Evolutionary conservation across 1,140 invertebrate genomes (phyloP).

Genomic region (Papilio xuthus): DNA sequence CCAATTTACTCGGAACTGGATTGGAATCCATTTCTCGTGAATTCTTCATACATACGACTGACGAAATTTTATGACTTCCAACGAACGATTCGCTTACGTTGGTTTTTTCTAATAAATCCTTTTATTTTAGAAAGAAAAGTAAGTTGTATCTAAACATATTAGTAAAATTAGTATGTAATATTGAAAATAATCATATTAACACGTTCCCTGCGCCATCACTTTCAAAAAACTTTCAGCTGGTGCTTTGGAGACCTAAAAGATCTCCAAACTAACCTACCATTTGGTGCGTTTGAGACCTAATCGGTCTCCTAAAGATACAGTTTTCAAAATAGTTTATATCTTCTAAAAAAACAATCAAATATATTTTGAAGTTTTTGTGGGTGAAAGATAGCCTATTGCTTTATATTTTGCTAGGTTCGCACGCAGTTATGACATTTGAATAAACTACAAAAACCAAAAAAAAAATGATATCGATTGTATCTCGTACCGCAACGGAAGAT

Average conservation of each 20-base stretch:
- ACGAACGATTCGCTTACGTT: neutral
- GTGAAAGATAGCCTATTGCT: constrained; percentile 24
- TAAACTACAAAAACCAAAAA: too few relatives aligned
- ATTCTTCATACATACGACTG: neutral
- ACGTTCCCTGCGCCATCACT: constrained; percentile 37
- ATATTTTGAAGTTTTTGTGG: constrained; percentile 18
- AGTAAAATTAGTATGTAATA: too few relatives aligned
- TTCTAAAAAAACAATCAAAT: constrained; percentile 36
- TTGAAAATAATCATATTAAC: too few relatives aligned
- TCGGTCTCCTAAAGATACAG: constrained; percentile 35
- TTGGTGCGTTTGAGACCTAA: constrained; percentile 40
- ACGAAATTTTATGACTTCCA: neutral
- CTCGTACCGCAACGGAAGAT: too few relatives aligned
- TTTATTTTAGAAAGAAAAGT: neutral
- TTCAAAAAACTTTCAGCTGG: constrained; percentile 43
- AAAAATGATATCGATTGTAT: too few relatives aligned
- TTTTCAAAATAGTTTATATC: constrained; percentile 35
- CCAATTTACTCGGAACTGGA: constrained; percentile 7
- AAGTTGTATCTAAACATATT: too few relatives aligned
- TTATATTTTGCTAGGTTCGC: too few relatives aligned
- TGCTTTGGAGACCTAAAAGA: constrained; percentile 41
- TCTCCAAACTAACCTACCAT: constrained; percentile 35
- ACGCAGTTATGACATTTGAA: too few relatives aligned
- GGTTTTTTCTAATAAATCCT: neutral
- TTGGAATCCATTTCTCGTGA: neutral